Evolutionary conservation across 2,797 vertebrate species (phyloP), one percentile per base, ranked within the genome.

Genomic region (Coreius guichenoti): DNA sequence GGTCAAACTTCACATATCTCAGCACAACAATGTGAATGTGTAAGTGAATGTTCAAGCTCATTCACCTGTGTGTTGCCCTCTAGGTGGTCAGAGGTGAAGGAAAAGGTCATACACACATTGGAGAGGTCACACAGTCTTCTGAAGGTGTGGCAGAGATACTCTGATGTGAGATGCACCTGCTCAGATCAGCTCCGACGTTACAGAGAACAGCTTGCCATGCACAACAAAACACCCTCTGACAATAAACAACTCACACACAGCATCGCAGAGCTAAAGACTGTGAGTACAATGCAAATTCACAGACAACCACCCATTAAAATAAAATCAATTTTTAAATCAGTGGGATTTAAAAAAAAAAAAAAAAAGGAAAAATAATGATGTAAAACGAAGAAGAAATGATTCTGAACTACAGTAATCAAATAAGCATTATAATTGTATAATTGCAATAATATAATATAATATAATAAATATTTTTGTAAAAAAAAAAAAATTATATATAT

Each of bases 71-170:
- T 70, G 7, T 36, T 70, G 23, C 87, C 11, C 73, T 73, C 21
- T 93, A 99, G 98, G 81, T 98, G 97, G 97, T 89, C 92, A 2
- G 87, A 67, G 3, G 91, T 93, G 16, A 95, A 91, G 26, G 91
- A 90, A 82, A 92, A 91, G 4, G 54, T 98, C 19, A 45, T 88
- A 4, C 93, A 94, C 73, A 92, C 91, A 61, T 85, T 96, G 21
- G 91, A 87, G 81, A 89, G 88, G 85, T 92, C 92, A 0, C 90
- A 87, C n/a, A 77, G 43, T 1, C 58, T 93, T 83, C 91, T 96
- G 72, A 93, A 92, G 81, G 88, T 93, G 3, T 98, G 96, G 97
- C 94, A 95, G 77, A 86, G 86, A 0, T 94, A 93, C 1, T 43
- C 81, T 75, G 26, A n/a, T 1, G 83, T 87, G 21, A 92, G 92